phyloP scores from a whole-genome alignment of 2,888 invertebrate species.

The Leptinotarsa tumamoca region DNA sequence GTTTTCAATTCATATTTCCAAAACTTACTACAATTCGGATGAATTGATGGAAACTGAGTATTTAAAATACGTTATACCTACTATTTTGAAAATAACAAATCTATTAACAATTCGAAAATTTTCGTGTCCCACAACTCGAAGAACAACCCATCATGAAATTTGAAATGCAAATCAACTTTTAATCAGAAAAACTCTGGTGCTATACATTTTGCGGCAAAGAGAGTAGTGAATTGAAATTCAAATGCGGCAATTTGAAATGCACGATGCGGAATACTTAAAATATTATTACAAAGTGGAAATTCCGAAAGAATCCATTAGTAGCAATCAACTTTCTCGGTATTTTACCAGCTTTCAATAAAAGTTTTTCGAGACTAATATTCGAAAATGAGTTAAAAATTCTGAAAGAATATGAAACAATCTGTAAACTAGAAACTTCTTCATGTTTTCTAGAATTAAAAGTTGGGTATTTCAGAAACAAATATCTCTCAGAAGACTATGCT shows the following conservation, averaged over 20 bases:
- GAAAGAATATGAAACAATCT: neutral
- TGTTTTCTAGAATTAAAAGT: neutral
- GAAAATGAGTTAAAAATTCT: neutral
- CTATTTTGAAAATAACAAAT: neutral
- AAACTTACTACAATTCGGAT: too few relatives aligned
- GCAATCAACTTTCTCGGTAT: conserved; percentile 21
- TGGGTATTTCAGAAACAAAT: too few relatives aligned
- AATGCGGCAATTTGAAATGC: conserved; percentile 38
- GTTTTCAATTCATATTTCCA: too few relatives aligned
- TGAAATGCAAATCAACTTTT: conserved; percentile 34
- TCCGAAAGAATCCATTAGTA: conserved; percentile 24
- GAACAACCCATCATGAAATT: conserved; percentile 26
- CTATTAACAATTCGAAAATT: neutral
- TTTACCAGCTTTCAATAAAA: conserved; percentile 5
- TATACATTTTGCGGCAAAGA: conserved; percentile 34
- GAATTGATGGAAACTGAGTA: too few relatives aligned
- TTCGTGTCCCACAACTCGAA: conserved; percentile 23
- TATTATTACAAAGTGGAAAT: conserved; percentile 34
- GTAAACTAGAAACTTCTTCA: neutral
- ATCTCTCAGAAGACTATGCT: too few relatives aligned
- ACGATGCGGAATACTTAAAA: conserved; percentile 34
- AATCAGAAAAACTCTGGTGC: conserved; percentile 31
- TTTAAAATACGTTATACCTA: too few relatives aligned
- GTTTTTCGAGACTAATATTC: neutral
- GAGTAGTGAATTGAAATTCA: conserved; percentile 37